Evolutionary conservation across 2,797 vertebrate species (phyloP).

Genomic region (Pangasius krempfi): DNA sequence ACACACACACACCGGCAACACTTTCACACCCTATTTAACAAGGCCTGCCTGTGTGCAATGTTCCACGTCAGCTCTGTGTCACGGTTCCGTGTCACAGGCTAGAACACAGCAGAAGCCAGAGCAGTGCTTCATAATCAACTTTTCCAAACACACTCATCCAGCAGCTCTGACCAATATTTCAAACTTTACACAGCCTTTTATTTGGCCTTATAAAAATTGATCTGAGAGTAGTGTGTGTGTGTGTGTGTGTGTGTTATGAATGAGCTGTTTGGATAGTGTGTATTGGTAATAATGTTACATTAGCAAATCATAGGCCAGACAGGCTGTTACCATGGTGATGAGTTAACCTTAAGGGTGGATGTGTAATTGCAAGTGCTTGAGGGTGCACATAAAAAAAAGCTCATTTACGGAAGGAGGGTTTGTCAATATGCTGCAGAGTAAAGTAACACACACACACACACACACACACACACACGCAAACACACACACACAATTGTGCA

Average conservation of each 20-base stretch:
- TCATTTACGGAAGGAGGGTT: slow-evolving; percentile 37
- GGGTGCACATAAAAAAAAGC: slow-evolving; percentile 43
- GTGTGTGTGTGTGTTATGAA: slow-evolving; percentile 10
- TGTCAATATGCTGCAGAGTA: slow-evolving; percentile 36
- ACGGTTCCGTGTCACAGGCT: slow-evolving; percentile 21
- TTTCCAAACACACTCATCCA: background rate
- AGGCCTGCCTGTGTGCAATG: slow-evolving; percentile 37
- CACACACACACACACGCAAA: slow-evolving; percentile 11
- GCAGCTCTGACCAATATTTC: background rate
- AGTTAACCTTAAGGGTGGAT: slow-evolving; percentile 51
- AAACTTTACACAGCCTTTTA: background rate
- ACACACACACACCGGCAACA: slow-evolving; percentile 5
- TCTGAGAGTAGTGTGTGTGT: background rate
- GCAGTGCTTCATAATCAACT: background rate
- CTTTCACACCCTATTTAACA: slow-evolving; percentile 46
- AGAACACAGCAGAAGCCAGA: slow-evolving; percentile 14
- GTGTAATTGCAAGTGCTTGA: slow-evolving; percentile 45
- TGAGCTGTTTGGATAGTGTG: background rate
- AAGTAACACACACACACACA: background rate
- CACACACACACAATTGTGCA: background rate
- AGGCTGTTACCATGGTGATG: slow-evolving; percentile 48
- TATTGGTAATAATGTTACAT: slow-evolving; percentile 34
- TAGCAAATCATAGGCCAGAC: slow-evolving; percentile 23
- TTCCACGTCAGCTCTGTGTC: slow-evolving; percentile 46
- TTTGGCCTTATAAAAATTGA: slow-evolving; percentile 14